These are phyloP conservation scores for Trissolcus brochymenae DNA, from an alignment of 2,888 invertebrate species.

Conservation along the genomic window DNA sequence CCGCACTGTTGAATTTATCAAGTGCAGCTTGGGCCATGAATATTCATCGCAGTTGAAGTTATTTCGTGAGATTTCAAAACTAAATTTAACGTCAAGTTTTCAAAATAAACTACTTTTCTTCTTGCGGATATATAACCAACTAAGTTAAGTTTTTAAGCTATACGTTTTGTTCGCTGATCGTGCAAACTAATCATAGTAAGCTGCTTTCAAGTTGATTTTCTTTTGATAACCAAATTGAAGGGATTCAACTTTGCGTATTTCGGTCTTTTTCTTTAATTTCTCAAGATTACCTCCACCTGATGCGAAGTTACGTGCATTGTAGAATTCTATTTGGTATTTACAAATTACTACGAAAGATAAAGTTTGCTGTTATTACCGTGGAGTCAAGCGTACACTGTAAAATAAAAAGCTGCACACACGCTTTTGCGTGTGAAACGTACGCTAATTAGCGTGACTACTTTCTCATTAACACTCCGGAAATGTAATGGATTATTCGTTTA, in stretches of 20 bases:
- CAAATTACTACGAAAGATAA: constrained; percentile 26
- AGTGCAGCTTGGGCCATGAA: constrained; percentile 45
- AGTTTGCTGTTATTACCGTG: constrained; percentile 45
- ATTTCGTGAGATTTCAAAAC: constrained; percentile 48
- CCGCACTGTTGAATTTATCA: constrained; percentile 54
- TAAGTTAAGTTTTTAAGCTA: constrained; percentile 10
- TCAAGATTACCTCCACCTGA: not conserved
- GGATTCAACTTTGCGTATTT: not conserved
- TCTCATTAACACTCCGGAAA: constrained; percentile 51
- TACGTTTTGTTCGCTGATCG: not conserved
- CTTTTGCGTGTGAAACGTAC: constrained; percentile 33
- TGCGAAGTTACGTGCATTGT: constrained; percentile 1
- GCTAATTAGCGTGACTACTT: constrained; percentile 54
- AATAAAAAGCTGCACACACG: constrained; percentile 39
- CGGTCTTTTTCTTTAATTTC: constrained; percentile 1
- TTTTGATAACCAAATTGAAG: not conserved
- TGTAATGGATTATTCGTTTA: constrained; percentile 44
- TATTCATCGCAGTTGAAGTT: constrained; percentile 49
- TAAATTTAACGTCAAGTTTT: constrained; percentile 41
- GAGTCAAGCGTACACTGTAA: constrained; percentile 22
- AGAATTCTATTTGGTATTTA: constrained; percentile 16
- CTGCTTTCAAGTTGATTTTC: constrained; percentile 1
- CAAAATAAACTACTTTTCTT: constrained; percentile 39
- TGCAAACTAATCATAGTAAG: not conserved
- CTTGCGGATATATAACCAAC: constrained; percentile 23